Percentiles rank a stretch among this genome's conserved stretches.
phyloP scores from a whole-genome alignment of 2,888 invertebrate species.

The Invenusta paracnida region DNA sequence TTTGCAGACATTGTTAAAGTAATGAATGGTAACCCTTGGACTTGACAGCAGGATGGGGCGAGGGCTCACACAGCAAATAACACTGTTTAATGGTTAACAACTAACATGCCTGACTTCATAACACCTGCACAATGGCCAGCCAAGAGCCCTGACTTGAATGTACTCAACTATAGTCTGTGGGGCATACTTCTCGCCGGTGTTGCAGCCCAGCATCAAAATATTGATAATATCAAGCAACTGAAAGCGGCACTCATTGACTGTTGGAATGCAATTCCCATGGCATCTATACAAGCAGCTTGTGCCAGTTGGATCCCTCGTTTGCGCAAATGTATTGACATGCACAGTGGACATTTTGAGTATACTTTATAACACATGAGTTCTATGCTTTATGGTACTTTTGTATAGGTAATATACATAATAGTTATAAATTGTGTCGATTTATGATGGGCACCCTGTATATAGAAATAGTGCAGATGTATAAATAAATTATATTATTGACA shows the following conservation, averaged over 20 bases:
- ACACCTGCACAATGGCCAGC: not conserved
- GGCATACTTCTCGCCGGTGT: not conserved
- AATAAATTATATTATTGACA: no score
- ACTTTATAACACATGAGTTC: not conserved
- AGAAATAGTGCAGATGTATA: no score
- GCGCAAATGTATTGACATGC: not conserved
- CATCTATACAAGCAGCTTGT: not conserved
- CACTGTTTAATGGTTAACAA: not conserved
- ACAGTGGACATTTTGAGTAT: not conserved
- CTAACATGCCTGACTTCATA: not conserved
- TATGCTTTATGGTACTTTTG: no score
- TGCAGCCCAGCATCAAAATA: not conserved
- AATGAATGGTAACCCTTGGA: no score
- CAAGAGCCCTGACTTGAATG: not conserved
- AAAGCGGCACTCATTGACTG: not conserved
- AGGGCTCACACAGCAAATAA: no score
- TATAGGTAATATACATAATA: no score
- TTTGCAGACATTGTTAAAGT: no score
- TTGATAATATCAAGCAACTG: not conserved
- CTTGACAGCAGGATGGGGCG: no score
- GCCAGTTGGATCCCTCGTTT: not conserved
- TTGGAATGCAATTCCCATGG: not conserved
- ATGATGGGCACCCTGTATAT: not conserved
- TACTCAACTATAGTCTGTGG: not conserved
- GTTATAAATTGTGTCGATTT: not conserved